Conservation (phyloP, 2,113 vertebrate genomes). For the Conger conger region DNA sequence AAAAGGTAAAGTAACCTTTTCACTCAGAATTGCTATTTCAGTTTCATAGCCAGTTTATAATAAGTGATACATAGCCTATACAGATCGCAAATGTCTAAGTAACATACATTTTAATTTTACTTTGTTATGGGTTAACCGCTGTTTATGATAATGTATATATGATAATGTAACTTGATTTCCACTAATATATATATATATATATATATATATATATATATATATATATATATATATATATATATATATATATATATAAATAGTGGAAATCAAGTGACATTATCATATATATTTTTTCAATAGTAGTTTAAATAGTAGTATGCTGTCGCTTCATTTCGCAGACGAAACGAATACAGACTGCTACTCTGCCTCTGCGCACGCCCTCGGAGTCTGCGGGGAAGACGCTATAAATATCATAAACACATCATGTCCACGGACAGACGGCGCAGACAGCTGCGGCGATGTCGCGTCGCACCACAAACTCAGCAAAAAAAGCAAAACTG, state of each 20-base stretch:
- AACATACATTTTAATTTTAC: not conserved
- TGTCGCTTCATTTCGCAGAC: slow-evolving; percentile 54
- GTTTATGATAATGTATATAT: not conserved
- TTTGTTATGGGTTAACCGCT: not conserved
- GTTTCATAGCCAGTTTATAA: not conserved
- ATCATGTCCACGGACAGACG: slow-evolving; percentile 44
- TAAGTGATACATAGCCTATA: not conserved
- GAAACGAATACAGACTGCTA: slow-evolving; percentile 32
- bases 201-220: too few relatives aligned
- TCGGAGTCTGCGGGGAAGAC: slow-evolving; percentile 38
- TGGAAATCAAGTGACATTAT: too few relatives aligned
- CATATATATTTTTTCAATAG: too few relatives aligned
- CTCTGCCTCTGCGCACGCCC: slow-evolving; percentile 23
- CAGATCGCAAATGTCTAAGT: not conserved
- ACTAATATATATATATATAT: slow-evolving; percentile 18
- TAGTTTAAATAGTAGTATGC: slow-evolving; percentile 19
- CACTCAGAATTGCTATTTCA: not conserved
- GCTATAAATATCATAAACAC: slow-evolving; percentile 32
- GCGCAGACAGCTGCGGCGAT: slow-evolving; percentile 48
- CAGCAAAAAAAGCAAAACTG: slow-evolving; percentile 48
- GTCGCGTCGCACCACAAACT: slow-evolving; percentile 32
- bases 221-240: too few relatives aligned
- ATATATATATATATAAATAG: too few relatives aligned
- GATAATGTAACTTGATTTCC: slow-evolving; percentile 1
- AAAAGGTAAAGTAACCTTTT: slow-evolving; percentile 47